Conservation (phyloP, 2,888 invertebrate species). For the Meiosimyza platycephala region DNA sequence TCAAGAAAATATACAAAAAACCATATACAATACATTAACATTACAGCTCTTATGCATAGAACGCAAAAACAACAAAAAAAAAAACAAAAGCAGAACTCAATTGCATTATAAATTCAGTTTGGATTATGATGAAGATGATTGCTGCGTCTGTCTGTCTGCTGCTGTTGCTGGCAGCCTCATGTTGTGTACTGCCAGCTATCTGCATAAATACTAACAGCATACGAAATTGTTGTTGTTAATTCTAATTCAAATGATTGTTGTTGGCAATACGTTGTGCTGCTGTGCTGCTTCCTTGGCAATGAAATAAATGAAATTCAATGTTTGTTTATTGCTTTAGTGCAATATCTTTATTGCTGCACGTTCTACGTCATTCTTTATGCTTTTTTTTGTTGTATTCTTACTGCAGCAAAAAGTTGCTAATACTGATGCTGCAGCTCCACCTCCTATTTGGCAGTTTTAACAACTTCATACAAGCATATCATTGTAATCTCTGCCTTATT, state of each 20-base stretch:
- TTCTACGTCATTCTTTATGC: neutral
- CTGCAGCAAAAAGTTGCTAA: neutral
- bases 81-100: neutral
- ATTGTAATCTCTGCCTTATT: conserved; percentile 15
- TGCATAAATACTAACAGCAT: conserved; percentile 17
- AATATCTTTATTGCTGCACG: neutral
- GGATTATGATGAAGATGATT: conserved; percentile 33
- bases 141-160: conserved; percentile 23
- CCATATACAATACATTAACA: neutral
- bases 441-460: conserved; percentile 32
- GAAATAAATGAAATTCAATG: conserved; percentile 31
- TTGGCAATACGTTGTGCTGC: conserved; percentile 17
- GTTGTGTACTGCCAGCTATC: conserved; percentile 11
- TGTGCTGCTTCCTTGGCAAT: neutral
- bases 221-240: conserved; percentile 1
- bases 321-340: conserved; percentile 34
- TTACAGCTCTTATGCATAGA: too few species aligned
- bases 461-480: conserved; percentile 37
- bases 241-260: conserved; percentile 20
- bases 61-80: too few species aligned
- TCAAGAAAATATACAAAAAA: neutral
- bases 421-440: conserved; percentile 3
- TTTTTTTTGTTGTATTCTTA: neutral
- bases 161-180: neutral
- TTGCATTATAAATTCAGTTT: conserved; percentile 30